Percentiles rank a stretch among this genome's conserved stretches.
Evolutionary conservation across 2,113 vertebrate species (phyloP).

Genomic region (Actenoides hombroni): DNA sequence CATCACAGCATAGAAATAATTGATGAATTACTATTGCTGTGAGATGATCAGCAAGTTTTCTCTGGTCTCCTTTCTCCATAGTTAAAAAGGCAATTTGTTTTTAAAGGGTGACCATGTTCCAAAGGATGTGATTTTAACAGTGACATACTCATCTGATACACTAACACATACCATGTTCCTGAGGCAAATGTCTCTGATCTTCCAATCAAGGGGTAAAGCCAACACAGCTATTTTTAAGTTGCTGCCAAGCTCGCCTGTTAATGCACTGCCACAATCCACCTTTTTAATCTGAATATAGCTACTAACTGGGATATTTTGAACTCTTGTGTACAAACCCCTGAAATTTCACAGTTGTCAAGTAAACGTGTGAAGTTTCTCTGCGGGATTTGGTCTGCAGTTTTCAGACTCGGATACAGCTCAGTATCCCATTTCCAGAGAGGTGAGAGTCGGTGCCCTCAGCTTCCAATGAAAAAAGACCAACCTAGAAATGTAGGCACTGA

Average conservation of each 20-base stretch:
- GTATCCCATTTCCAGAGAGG: background rate
- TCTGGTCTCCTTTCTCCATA: background rate
- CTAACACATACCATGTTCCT: background rate
- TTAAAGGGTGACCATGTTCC: background rate
- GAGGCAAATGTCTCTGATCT: background rate
- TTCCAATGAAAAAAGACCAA: background rate
- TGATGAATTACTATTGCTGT: background rate
- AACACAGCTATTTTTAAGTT: background rate
- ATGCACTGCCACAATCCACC: background rate
- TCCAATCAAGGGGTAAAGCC: background rate
- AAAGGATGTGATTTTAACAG: rapidly evolving
- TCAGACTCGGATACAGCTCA: background rate
- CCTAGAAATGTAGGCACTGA: background rate
- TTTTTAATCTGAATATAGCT: background rate
- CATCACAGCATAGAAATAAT: background rate
- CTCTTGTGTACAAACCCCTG: background rate
- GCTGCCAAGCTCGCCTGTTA: background rate
- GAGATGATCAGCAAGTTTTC: background rate
- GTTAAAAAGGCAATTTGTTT: background rate
- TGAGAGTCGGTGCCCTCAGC: background rate
- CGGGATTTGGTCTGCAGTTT: background rate
- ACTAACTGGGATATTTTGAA: background rate
- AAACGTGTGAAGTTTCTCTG: background rate
- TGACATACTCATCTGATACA: background rate
- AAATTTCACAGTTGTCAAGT: background rate